Conservation (phyloP, 2,888 invertebrate genomes). For the Lepidonotus clava region DNA sequence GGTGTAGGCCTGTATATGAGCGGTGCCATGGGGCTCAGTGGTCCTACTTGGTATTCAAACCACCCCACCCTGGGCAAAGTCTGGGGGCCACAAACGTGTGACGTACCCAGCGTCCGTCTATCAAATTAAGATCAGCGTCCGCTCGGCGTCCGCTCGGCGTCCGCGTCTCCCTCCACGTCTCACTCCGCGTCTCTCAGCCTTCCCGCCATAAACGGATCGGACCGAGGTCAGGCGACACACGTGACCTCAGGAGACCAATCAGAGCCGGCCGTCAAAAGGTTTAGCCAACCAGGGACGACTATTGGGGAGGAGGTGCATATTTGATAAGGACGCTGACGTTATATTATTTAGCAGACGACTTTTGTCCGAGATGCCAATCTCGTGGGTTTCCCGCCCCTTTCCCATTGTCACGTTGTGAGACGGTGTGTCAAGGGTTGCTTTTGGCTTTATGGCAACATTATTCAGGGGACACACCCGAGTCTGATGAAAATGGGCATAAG, state of each 20-base stretch:
- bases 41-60: not conserved
- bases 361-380: not conserved
- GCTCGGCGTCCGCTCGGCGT: no score
- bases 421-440: not conserved
- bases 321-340: no score
- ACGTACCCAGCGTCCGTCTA: not conserved
- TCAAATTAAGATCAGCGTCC: not conserved
- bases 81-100: not conserved
- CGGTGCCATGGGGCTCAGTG: not conserved
- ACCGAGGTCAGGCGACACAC: not conserved
- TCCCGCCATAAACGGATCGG: not conserved
- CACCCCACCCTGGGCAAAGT: not conserved
- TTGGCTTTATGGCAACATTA: no score
- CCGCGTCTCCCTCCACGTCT: no score
- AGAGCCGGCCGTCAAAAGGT: not conserved
- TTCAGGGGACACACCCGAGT: no score
- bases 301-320: not conserved
- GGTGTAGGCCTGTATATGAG: no score
- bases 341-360: not conserved
- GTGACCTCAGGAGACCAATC: not conserved
- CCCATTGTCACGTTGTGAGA: not conserved
- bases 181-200: not conserved
- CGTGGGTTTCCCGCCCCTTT: not conserved
- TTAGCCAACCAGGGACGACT: not conserved
- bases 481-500: no score